These are phyloP conservation scores for Larimichthys crocea DNA, from an alignment of 2,113 vertebrate species.

Conservation along the genomic window DNA sequence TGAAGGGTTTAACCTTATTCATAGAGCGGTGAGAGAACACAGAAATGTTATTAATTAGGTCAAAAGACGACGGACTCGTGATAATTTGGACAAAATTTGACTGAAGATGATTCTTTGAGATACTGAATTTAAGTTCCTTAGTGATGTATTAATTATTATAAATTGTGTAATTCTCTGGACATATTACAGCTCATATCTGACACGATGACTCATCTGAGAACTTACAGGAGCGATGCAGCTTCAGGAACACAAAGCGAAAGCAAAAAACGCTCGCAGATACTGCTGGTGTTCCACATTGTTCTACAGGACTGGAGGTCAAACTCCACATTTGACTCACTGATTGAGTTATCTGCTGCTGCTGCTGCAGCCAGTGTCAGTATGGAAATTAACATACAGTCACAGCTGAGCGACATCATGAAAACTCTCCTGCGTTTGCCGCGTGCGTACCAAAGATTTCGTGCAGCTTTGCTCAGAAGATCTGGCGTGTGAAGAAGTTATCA, in stretches of 20 bases:
- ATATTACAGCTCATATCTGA: neutral
- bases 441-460: neutral
- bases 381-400: slow-evolving; percentile 59
- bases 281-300: slow-evolving; percentile 15
- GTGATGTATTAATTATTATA: too few relatives aligned
- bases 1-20: neutral
- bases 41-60: neutral
- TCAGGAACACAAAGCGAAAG: slow-evolving; percentile 43
- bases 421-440: neutral
- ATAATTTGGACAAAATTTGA: neutral
- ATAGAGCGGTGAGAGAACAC: neutral
- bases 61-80: neutral
- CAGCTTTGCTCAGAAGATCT: neutral
- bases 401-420: slow-evolving; percentile 1
- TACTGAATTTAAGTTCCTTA: neutral
- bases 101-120: neutral
- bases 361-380: neutral
- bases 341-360: slow-evolving; percentile 52
- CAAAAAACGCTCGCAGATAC: slow-evolving; percentile 8
- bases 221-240: neutral
- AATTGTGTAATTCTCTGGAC: neutral
- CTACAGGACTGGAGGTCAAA: slow-evolving; percentile 50
- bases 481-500: neutral
- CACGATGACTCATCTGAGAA: neutral
- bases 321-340: slow-evolving; percentile 51